phyloP scores from a whole-genome alignment of 2,797 vertebrate genomes.

The Choloepus didactylus region DNA sequence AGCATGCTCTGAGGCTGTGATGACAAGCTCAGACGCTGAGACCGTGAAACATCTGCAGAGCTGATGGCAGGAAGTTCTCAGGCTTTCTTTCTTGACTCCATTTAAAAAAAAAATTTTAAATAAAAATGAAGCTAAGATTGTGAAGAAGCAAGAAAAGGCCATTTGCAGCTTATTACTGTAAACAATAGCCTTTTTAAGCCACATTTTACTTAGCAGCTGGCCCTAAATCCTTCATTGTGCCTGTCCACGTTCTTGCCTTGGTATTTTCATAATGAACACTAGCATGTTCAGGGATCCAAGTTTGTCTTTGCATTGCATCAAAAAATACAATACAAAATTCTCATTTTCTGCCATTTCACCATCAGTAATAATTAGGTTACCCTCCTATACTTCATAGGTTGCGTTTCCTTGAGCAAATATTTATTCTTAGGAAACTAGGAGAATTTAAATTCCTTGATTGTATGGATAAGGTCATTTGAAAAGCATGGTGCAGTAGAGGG shows the following conservation, averaged over 20 bases:
- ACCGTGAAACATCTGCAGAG: slow-evolving; percentile 1
- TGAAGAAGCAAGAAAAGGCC: background rate
- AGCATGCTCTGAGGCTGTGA: background rate
- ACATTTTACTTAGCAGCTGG: slow-evolving; percentile 53
- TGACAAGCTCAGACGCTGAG: background rate
- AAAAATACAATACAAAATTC: slow-evolving; percentile 79
- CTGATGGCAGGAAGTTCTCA: background rate
- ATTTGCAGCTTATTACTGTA: background rate
- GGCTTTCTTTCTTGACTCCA: background rate
- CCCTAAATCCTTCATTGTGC: slow-evolving; percentile 23
- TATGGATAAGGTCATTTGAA: slow-evolving; percentile 69
- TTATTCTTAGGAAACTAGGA: slow-evolving; percentile 53
- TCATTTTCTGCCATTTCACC: slow-evolving; percentile 78
- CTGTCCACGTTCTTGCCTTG: slow-evolving; percentile 18
- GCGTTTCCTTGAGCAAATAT: slow-evolving; percentile 60
- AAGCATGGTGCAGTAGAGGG: slow-evolving; percentile 60
- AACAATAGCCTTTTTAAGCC: background rate
- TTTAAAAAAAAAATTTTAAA: background rate
- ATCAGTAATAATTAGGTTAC: slow-evolving; percentile 78
- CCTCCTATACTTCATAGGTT: slow-evolving; percentile 52
- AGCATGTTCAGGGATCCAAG: slow-evolving; percentile 60
- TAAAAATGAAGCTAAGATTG: background rate
- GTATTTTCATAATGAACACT: slow-evolving; percentile 56
- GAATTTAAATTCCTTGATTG: slow-evolving; percentile 76
- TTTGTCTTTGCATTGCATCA: slow-evolving; percentile 40